phyloP scores from a whole-genome alignment of 2,888 invertebrate species.

The Mystacides longicornis region DNA sequence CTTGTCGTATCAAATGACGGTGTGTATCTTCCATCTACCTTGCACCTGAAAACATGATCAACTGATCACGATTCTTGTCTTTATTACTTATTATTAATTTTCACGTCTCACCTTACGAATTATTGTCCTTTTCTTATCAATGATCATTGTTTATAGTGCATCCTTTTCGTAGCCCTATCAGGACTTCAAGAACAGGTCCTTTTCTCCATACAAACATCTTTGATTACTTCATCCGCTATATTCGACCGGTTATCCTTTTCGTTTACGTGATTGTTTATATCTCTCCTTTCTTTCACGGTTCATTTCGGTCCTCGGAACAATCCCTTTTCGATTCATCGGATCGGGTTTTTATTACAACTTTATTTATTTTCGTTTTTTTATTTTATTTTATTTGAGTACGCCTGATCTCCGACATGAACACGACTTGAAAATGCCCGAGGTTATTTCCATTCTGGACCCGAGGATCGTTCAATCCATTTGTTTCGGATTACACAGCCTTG shows the following conservation, averaged over 20 bases:
- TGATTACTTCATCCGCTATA: background rate
- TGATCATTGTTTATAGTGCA: too few species aligned
- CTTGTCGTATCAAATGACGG: background rate
- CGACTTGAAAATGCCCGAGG: background rate
- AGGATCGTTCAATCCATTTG: background rate
- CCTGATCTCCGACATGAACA: background rate
- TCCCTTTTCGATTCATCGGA: background rate
- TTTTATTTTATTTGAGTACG: background rate
- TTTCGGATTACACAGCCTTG: background rate
- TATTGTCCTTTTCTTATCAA: too few species aligned
- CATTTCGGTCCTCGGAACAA: background rate
- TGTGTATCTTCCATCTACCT: background rate
- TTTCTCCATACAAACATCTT: background rate
- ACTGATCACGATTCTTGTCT: conserved; percentile 2
- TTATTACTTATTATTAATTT: too few species aligned
- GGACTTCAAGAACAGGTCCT: too few species aligned
- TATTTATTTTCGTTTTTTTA: background rate
- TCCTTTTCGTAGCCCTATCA: too few species aligned
- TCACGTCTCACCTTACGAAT: too few species aligned
- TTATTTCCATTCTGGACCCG: background rate
- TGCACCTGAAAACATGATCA: background rate
- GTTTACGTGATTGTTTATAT: background rate
- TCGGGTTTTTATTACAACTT: background rate
- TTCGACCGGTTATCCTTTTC: background rate
- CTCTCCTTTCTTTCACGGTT: background rate